Evolutionary conservation across 2,888 invertebrate species (phyloP).

Genomic region (Diaphora mendica): DNA sequence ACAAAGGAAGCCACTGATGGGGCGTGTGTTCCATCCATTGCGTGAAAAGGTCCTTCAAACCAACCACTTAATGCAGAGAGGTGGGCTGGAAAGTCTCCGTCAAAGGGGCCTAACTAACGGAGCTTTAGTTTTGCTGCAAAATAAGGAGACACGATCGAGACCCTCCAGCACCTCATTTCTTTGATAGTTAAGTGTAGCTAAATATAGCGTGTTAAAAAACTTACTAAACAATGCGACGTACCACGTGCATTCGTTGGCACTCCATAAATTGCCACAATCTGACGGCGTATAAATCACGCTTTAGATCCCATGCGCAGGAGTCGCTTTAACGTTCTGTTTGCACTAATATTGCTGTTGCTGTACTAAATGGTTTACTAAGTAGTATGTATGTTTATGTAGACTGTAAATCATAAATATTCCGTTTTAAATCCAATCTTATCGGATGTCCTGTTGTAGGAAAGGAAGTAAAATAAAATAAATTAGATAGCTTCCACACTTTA

Average conservation of each 20-base stretch:
- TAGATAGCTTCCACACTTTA: background rate
- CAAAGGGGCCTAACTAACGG: no score
- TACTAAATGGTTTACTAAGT: slow-evolving; percentile 5
- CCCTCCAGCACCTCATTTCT: no score
- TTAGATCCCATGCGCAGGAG: slow-evolving; percentile 57
- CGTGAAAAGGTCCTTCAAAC: no score
- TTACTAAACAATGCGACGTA: slow-evolving; percentile 14
- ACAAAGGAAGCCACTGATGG: no score
- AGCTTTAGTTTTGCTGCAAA: no score
- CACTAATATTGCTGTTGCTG: slow-evolving; percentile 35
- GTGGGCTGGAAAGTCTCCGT: no score
- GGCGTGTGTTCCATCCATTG: no score
- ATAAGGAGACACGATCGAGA: no score
- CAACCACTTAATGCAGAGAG: no score
- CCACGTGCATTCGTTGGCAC: slow-evolving; percentile 56
- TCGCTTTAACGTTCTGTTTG: slow-evolving; percentile 43
- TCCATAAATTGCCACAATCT: slow-evolving; percentile 60
- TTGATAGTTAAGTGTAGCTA: no score
- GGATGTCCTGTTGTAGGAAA: no score
- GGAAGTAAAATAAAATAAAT: background rate
- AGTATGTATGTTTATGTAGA: background rate
- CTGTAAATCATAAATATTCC: background rate
- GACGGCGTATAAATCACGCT: slow-evolving; percentile 54
- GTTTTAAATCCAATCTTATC: background rate
- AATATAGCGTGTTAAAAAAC: background rate